Percentiles rank a stretch among this genome's conserved stretches.
phyloP scores from a whole-genome alignment of 2,797 vertebrate genomes.

The Sebastes taczanowskii region DNA sequence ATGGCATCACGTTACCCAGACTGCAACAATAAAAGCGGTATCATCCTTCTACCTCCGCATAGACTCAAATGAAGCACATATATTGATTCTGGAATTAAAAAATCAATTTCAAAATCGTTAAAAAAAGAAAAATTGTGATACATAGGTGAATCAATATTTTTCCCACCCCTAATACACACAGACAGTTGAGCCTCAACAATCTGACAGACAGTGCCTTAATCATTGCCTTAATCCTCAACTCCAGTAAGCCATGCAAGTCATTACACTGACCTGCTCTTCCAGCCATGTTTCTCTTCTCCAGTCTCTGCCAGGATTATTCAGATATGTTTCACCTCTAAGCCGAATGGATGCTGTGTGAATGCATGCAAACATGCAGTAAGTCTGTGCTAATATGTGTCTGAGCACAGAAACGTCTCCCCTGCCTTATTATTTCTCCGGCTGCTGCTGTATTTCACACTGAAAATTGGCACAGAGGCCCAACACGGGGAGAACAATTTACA shows the following conservation, averaged over 20 bases:
- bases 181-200: neutral
- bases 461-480: constrained; percentile 18
- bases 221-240: constrained; percentile 33
- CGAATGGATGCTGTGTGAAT: neutral
- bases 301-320: constrained; percentile 14
- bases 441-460: constrained; percentile 10
- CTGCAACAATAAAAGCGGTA: no score
- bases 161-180: neutral
- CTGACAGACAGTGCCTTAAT: neutral
- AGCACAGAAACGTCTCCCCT: neutral
- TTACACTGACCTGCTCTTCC: constrained; percentile 28
- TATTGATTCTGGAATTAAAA: no score
- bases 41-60: no score
- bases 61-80: no score
- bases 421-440: constrained; percentile 5
- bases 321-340: constrained; percentile 12
- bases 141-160: no score
- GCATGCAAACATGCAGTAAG: neutral
- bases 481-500: constrained; percentile 28
- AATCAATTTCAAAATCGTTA: no score
- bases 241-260: constrained; percentile 7
- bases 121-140: no score
- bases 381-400: neutral
- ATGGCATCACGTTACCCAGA: no score
- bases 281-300: constrained; percentile 16